Evolutionary conservation across 1,140 invertebrate genomes (phyloP).

Genomic region (Anastrepha ludens): DNA sequence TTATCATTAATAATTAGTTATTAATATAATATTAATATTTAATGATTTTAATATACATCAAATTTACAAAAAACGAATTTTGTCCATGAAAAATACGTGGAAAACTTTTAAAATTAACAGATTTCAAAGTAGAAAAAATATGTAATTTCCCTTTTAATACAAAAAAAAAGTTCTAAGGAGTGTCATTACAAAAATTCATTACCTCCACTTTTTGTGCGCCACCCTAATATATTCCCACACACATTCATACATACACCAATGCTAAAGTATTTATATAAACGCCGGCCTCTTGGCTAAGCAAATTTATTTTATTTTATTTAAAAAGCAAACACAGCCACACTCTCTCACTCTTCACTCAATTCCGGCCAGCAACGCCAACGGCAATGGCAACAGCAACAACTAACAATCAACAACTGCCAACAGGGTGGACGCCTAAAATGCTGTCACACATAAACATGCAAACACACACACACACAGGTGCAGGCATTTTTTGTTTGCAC

Average conservation of each 20-base stretch:
- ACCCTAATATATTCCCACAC: background rate
- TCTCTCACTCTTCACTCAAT: background rate
- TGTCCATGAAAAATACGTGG: no score
- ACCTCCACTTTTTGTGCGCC: no score
- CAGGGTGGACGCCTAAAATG: background rate
- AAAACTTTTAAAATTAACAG: no score
- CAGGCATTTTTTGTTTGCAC: slow-evolving; percentile 21
- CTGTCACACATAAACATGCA: background rate
- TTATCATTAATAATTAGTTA: no score
- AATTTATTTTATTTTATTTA: slow-evolving; percentile 53
- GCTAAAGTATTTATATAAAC: background rate
- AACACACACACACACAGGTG: background rate
- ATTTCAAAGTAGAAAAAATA: no score
- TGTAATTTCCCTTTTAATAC: no score
- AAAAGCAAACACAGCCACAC: slow-evolving; percentile 4
- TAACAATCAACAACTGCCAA: background rate
- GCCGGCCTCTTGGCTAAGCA: slow-evolving; percentile 19
- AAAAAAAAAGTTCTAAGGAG: no score
- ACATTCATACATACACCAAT: background rate
- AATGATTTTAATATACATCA: no score
- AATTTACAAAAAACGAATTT: no score
- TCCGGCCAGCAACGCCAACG: background rate
- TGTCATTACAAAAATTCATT: no score
- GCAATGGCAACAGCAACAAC: background rate
- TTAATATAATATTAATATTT: no score